phyloP scores from a whole-genome alignment of 92 coral and sea anemone genomes.

The Porites evermanni region DNA sequence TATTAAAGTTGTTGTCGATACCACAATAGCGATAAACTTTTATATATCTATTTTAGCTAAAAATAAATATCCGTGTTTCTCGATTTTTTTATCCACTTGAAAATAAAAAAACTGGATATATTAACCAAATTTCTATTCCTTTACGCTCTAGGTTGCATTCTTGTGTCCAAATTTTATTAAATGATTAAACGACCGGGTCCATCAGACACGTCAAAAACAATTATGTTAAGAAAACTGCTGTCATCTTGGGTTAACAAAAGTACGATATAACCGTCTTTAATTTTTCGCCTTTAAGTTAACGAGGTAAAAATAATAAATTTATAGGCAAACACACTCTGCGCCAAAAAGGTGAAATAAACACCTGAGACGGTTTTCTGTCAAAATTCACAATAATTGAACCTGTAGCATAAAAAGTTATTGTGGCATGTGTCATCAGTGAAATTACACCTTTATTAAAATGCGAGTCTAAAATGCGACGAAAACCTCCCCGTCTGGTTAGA shows the following conservation, averaged over 20 bases:
- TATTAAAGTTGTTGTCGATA: neutral
- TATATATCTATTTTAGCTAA: neutral
- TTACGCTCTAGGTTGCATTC: neutral
- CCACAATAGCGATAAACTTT: neutral
- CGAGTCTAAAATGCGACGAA: neutral
- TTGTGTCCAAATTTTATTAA: neutral
- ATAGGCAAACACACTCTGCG: neutral
- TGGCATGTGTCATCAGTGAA: neutral
- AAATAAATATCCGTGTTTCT: neutral
- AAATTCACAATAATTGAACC: neutral
- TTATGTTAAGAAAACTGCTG: neutral
- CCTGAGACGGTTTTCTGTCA: neutral
- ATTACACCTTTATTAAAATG: neutral
- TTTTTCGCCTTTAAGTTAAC: neutral
- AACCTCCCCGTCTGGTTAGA: neutral
- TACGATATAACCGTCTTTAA: neutral
- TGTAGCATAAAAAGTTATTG: neutral
- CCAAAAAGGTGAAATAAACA: neutral
- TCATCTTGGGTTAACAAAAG: neutral
- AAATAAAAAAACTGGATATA: neutral
- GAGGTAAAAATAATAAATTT: neutral
- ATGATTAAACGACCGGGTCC: neutral
- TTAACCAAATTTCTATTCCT: neutral
- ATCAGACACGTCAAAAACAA: neutral
- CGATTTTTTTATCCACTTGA: neutral